A percentile compares a stretch with the other conserved stretches of the same genome.
Conservation (phyloP, 2,797 vertebrate genomes). For the Anguilla pacifica region DNA sequence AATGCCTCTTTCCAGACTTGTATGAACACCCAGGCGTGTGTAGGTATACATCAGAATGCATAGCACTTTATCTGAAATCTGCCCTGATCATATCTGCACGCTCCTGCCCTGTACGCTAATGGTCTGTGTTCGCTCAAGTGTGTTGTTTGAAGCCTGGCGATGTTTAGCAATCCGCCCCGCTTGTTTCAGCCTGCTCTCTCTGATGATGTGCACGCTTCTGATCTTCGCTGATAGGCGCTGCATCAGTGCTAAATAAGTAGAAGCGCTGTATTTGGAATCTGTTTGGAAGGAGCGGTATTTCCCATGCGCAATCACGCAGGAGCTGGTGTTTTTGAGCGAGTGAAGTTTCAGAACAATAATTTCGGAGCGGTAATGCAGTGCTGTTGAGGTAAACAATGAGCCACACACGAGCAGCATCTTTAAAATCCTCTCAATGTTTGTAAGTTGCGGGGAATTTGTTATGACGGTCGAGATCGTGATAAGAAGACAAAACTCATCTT, state of each 20-base stretch:
- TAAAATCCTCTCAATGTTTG: not conserved
- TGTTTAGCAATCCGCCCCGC: conserved; percentile 41
- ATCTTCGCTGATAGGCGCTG: conserved; percentile 26
- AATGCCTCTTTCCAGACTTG: conserved; percentile 22
- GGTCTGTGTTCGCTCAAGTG: conserved; percentile 29
- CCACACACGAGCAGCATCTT: not conserved
- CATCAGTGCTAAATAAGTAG: conserved; percentile 37
- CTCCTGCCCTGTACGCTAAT: conserved; percentile 44
- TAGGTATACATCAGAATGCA: conserved; percentile 61
- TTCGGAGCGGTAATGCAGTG: not conserved
- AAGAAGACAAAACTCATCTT: not conserved
- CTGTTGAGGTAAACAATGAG: not conserved
- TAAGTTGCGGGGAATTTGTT: not conserved
- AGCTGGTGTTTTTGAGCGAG: not conserved
- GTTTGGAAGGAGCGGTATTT: not conserved
- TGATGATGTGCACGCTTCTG: conserved; percentile 40
- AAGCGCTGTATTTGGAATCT: conserved; percentile 24
- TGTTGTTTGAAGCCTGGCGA: conserved; percentile 29
- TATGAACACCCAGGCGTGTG: conserved; percentile 43
- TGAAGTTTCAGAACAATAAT: not conserved
- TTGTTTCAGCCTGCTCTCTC: conserved; percentile 30
- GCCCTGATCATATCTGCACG: conserved; percentile 45
- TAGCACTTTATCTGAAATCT: conserved; percentile 53
- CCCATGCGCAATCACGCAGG: not conserved
- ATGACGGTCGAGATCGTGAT: not conserved